A percentile compares a stretch with the other conserved stretches of the same genome.
phyloP scores from a whole-genome alignment of 1,140 invertebrate species.

The Uloborus diversus region DNA sequence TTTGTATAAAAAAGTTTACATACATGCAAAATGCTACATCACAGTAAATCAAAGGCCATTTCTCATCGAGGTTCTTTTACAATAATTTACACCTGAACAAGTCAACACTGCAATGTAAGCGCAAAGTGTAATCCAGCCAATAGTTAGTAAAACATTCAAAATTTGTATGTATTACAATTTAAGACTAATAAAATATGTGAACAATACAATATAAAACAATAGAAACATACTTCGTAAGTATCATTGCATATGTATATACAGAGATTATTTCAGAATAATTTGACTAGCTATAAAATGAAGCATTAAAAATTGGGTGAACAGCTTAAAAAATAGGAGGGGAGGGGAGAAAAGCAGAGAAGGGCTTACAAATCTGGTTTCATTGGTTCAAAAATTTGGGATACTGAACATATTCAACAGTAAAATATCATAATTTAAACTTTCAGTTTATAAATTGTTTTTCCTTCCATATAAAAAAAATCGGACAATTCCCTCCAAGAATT shows the following conservation, averaged over 20 bases:
- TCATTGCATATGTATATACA: conserved; percentile 41
- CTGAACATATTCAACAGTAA: no score
- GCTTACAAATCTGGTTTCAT: conserved; percentile 48
- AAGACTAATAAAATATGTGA: not conserved
- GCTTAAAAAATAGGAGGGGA: not conserved
- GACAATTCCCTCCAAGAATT: no score
- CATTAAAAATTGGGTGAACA: no score
- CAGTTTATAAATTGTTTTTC: no score
- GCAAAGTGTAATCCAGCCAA: no score
- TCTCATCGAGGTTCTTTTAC: not conserved
- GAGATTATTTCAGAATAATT: conserved; percentile 27
- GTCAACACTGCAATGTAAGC: no score
- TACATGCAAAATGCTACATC: conserved; percentile 21
- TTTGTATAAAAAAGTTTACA: conserved; percentile 31
- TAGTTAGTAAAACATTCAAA: conserved; percentile 4
- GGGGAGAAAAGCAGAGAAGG: not conserved
- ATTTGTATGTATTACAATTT: no score
- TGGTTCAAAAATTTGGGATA: not conserved
- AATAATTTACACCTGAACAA: conserved; percentile 9
- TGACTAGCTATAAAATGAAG: conserved; percentile 43
- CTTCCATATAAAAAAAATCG: no score
- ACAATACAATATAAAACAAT: not conserved
- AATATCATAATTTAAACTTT: no score
- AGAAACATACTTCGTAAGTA: conserved; percentile 1
- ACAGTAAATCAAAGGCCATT: conserved; percentile 42